Conservation (phyloP, 2,113 vertebrate genomes). For the Machaerirhynchus nigripectus region DNA sequence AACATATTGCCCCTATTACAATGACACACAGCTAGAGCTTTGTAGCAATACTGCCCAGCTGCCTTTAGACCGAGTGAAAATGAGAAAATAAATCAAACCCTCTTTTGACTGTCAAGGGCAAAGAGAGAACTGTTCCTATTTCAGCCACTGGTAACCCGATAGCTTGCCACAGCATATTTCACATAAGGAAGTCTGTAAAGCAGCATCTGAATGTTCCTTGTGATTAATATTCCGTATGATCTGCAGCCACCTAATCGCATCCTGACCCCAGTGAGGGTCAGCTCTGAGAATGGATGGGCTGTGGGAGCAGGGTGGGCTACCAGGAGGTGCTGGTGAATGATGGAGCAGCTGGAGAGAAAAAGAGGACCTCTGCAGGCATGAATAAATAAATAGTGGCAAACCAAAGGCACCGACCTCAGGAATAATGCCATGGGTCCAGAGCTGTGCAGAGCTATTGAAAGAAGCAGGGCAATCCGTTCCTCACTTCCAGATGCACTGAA, state of each 20-base stretch:
- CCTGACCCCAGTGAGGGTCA: conserved; percentile 31
- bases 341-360: conserved; percentile 15
- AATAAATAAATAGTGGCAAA: conserved; percentile 40
- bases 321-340: conserved; percentile 4
- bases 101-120: conserved; percentile 67
- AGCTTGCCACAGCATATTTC: conserved; percentile 31
- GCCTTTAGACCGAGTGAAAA: conserved; percentile 70
- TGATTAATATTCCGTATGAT: conserved; percentile 61
- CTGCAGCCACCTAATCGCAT: conserved; percentile 33
- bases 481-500: background rate
- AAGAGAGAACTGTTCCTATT: conserved; percentile 58
- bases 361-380: background rate
- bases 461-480: background rate
- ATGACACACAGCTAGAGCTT: conserved; percentile 26
- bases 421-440: background rate
- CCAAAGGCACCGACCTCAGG: conserved; percentile 7
- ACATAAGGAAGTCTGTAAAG: conserved; percentile 50
- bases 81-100: conserved; percentile 74
- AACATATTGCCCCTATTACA: conserved; percentile 46
- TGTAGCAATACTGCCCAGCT: conserved; percentile 67
- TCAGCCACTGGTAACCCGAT: conserved; percentile 46
- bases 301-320: conserved; percentile 42
- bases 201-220: conserved; percentile 16
- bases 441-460: background rate
- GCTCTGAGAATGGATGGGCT: background rate